Conservation (phyloP, 2,888 invertebrate genomes). For the Andricus quercusramuli region DNA sequence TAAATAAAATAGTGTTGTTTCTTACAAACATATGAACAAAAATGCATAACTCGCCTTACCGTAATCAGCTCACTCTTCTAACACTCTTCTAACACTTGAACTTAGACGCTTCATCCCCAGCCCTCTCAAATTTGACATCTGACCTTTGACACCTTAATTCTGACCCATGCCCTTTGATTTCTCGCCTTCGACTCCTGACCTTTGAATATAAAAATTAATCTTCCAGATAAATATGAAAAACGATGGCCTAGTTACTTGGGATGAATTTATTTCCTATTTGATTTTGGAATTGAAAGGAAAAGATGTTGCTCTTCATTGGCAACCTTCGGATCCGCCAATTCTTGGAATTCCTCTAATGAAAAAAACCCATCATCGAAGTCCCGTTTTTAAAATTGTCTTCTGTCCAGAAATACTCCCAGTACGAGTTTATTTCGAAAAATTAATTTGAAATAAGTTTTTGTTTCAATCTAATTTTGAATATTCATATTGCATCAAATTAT, state of each 20-base stretch:
- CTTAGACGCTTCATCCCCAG: too few species aligned
- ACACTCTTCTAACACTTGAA: too few species aligned
- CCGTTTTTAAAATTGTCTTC: constrained; percentile 84
- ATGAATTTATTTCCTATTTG: constrained; percentile 88
- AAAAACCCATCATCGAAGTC: constrained; percentile 85
- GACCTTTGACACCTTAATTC: too few species aligned
- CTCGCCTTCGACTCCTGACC: too few species aligned
- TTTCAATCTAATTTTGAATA: too few species aligned
- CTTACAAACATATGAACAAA: too few species aligned
- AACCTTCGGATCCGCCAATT: constrained; percentile 83
- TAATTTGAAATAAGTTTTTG: not conserved
- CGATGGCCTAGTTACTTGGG: constrained; percentile 83
- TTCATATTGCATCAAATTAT: constrained; percentile 4
- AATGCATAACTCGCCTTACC: too few species aligned
- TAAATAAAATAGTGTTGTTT: too few species aligned
- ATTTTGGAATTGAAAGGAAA: constrained; percentile 86
- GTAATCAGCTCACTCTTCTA: too few species aligned
- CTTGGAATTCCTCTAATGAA: constrained; percentile 81
- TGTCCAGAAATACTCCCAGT: constrained; percentile 82
- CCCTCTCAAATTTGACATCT: too few species aligned
- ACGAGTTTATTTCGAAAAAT: constrained; percentile 36
- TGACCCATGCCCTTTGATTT: too few species aligned
- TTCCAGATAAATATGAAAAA: constrained; percentile 82
- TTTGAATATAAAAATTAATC: not conserved
- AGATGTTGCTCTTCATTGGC: constrained; percentile 83